Conservation (phyloP, 2,888 invertebrate species). For the Idaea biselata region DNA sequence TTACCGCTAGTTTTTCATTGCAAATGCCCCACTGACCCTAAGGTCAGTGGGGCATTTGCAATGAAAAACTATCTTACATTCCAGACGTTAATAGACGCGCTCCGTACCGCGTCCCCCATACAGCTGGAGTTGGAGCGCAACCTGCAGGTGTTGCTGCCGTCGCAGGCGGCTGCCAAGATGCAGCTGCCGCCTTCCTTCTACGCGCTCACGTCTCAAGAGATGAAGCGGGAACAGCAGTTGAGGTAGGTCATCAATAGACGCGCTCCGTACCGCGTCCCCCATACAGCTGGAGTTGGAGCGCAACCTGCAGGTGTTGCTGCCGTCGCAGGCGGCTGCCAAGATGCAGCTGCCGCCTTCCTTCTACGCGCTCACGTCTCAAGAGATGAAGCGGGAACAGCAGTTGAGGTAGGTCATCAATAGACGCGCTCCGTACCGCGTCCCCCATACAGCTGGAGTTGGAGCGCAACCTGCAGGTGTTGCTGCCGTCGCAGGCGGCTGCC, state of each 20-base stretch:
- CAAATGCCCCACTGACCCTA: too few species aligned
- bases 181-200: slow-evolving; percentile 93
- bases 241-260: slow-evolving; percentile 85
- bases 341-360: slow-evolving; percentile 91
- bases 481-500: slow-evolving; percentile 86
- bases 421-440: slow-evolving; percentile 89
- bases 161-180: slow-evolving; percentile 84
- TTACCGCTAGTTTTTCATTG: too few species aligned
- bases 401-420: slow-evolving; percentile 84
- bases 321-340: slow-evolving; percentile 85
- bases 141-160: slow-evolving; percentile 89
- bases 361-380: slow-evolving; percentile 89
- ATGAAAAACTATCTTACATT: too few species aligned
- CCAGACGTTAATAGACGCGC: slow-evolving; percentile 86
- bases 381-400: slow-evolving; percentile 91
- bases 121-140: slow-evolving; percentile 92
- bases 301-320: slow-evolving; percentile 90
- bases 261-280: slow-evolving; percentile 88
- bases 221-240: slow-evolving; percentile 90
- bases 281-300: slow-evolving; percentile 92
- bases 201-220: slow-evolving; percentile 88
- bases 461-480: slow-evolving; percentile 90
- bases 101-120: slow-evolving; percentile 90
- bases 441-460: slow-evolving; percentile 91
- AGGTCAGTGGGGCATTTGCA: too few species aligned